Evolutionary conservation across 2,888 invertebrate genomes (phyloP), one percentile per base, ranked within the genome.

Genomic region (Trichopoda pennipes): DNA sequence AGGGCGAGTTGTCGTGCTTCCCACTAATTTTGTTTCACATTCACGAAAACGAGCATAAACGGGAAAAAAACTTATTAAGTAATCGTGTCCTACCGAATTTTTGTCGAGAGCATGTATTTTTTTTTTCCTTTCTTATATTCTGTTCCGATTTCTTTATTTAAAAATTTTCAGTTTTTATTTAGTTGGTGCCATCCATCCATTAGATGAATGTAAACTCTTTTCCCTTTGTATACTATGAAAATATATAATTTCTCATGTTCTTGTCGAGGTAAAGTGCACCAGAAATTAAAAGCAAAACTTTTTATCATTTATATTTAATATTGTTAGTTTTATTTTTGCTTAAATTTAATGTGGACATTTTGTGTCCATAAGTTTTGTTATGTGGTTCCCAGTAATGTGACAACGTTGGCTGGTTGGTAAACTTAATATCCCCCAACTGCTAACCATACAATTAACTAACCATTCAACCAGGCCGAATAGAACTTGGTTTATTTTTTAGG

Each of bases 311-410:
- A 47, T 63, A 44, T 35, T 28, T 49, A 38, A 38, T 38, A 7
- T 38, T 42, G 35, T 58, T 74, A 51, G 8, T 35, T 44, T 55
- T 73, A 53, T 47, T 47, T 63, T 73, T 63, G 28, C 12, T 38
- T 49, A 53, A 76, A 69, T 35, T 77, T 68, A 73, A 61, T 79
- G 79, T 68, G 79, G 60, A 60, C 72, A 73, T 66, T 79, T 83
- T 73, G 47, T 76, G 61, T 72, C 55, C 70, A 53, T 75, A 75
- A 74, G 68, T 70, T 75, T 75, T 70, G 58, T 68, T 63, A 4
- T 72, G 69, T 47, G 69, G 28, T 69, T 64, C 19, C 32, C 53
- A 64, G 66, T 60, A 73, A 53, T 44, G 60, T 64, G 75, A 75
- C 58, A 51, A 51, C 9, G 23, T 58, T n/a, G 73, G 19, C 14